A percentile compares a stretch with the other conserved stretches of the same genome.
Evolutionary conservation across 2,113 vertebrate genomes (phyloP).

Genomic region (Ivindomyrus marchei): DNA sequence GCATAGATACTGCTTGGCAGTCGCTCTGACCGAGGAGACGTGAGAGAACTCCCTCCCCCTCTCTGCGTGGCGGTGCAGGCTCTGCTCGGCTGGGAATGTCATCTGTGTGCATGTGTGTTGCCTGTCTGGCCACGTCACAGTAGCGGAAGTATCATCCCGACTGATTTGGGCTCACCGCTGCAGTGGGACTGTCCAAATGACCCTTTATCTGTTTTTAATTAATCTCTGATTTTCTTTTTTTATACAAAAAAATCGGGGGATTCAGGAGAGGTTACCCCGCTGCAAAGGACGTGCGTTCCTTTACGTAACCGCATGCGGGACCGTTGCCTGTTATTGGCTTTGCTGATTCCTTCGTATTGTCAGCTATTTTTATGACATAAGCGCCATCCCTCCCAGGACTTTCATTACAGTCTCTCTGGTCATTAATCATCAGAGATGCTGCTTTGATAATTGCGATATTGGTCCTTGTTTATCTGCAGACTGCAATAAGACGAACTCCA

Average conservation of each 20-base stretch:
- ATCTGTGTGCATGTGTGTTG: neutral
- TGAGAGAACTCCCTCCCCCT: neutral
- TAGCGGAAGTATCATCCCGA: neutral
- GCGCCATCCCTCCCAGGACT: neutral
- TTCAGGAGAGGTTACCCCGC: neutral
- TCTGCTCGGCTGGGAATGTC: neutral
- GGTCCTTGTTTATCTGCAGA: conserved; percentile 12
- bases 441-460: conserved; percentile 17
- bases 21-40: neutral
- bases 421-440: conserved; percentile 22
- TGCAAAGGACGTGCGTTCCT: neutral
- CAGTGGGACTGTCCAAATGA: neutral
- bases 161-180: neutral
- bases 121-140: neutral
- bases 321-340: neutral
- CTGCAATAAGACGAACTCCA: neutral
- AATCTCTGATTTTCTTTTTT: neutral
- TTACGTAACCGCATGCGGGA: neutral
- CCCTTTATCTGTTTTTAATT: neutral
- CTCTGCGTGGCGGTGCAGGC: neutral
- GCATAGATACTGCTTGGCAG: neutral
- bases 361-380: conserved; percentile 22
- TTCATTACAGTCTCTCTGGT: conserved; percentile 14
- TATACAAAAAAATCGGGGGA: neutral
- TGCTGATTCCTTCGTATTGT: neutral